Evolutionary conservation across 2,888 invertebrate genomes (phyloP), one percentile per base, ranked within the genome.

Genomic region (Aleiodes testaceus): DNA sequence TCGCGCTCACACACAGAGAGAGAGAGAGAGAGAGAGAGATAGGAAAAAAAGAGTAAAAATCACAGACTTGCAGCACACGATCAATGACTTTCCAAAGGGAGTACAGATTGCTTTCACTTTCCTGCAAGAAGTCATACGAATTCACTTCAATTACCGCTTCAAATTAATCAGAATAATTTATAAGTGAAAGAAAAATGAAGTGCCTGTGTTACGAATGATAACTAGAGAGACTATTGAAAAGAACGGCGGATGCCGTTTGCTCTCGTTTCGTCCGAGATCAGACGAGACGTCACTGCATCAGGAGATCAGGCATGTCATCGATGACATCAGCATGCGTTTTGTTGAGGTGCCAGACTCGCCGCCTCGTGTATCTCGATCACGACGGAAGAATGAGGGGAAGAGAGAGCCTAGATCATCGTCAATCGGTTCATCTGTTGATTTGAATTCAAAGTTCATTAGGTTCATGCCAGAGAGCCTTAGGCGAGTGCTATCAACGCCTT

Each of bases 191-290:
- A 59, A 59, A 50, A 53, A 69, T 65, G 72, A 70, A 49, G 69
- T 36, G 22, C 70, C 67, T 68, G 45, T 76, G 77, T 20, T 81
- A 79, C 81, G 83, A 81, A 86, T 86, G 80, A 84, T 85, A 79
- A 82, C 78, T 76, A 82, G 83, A 79, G 84, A 84, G 68, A 79
- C 79, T 78, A 78, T 79, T 77, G 81, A 80, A 75, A 81, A 79
- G 73, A 83, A 79, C 84, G 85, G 82, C 82, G 80, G 81, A 73
- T 86, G 86, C 80, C 86, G 85, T 79, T 81, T 84, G 80, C 82
- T 84, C 81, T 84, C 85, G 76, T 79, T 85, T 69, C 83, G 83
- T 74, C 67, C 20, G 18, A 53, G 72, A 72, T 53, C 50, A 53
- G 72, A 70, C 12, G 55, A 63, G 42, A 20, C 53, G 36, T 47